A percentile compares a stretch with the other conserved stretches of the same genome.
phyloP scores from a whole-genome alignment of 2,797 vertebrate genomes.

The Cheirogaleus major region DNA sequence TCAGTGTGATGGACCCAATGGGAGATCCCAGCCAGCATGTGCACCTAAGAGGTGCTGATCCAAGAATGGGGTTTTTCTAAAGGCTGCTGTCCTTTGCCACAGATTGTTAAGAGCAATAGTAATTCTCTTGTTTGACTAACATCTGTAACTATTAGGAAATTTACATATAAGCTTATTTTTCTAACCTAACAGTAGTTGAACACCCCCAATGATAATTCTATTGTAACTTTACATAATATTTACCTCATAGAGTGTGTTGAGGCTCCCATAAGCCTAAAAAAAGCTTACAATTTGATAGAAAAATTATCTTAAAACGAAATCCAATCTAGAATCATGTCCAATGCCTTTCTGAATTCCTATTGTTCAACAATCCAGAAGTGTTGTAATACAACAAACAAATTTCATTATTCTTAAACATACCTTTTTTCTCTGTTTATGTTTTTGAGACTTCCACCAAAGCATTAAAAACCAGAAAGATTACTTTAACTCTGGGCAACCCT shows the following conservation, averaged over 20 bases:
- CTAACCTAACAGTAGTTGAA: not conserved
- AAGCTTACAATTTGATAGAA: not conserved
- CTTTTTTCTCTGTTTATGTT: not conserved
- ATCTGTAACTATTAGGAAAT: constrained; percentile 2
- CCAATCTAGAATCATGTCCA: not conserved
- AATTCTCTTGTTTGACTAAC: constrained; percentile 22
- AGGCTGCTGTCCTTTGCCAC: constrained; percentile 1
- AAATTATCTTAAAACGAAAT: constrained; percentile 46
- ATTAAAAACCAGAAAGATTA: constrained; percentile 24
- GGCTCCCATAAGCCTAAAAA: not conserved
- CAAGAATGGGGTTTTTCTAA: not conserved
- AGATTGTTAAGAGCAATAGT: not conserved
- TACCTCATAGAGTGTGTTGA: not conserved
- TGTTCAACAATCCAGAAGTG: constrained; percentile 48
- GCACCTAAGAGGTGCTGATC: not conserved
- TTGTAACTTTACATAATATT: constrained; percentile 44
- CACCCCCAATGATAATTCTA: not conserved
- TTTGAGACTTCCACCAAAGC: constrained; percentile 31
- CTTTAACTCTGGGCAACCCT: not conserved
- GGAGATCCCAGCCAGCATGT: not conserved
- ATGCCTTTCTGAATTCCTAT: not conserved
- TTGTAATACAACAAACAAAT: not conserved
- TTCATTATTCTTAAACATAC: constrained; percentile 33
- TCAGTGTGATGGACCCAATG: no score
- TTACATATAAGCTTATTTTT: not conserved